These are phyloP conservation scores for Catharus bicknelli DNA, from an alignment of 2,113 vertebrate genomes.

Conservation along the genomic window DNA sequence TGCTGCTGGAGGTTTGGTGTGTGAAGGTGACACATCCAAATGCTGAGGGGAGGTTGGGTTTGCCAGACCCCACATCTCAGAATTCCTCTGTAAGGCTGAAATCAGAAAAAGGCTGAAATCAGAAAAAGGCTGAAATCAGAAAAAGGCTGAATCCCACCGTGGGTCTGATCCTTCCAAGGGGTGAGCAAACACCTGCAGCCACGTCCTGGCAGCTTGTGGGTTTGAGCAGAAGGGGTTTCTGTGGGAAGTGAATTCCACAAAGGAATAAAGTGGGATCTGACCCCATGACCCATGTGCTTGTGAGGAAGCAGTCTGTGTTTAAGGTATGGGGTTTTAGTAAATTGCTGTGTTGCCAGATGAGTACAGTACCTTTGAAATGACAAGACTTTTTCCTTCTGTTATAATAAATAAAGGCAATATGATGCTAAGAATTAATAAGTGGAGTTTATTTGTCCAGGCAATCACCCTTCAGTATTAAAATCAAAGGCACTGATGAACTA, in stretches of 20 bases:
- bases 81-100: neutral
- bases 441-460: neutral
- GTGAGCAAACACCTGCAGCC: accelerated
- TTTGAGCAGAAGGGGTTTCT: neutral
- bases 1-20: neutral
- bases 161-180: neutral
- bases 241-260: accelerated
- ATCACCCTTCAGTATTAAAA: neutral
- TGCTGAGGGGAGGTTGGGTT: accelerated
- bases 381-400: neutral
- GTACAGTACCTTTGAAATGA: neutral
- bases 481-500: neutral
- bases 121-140: no score
- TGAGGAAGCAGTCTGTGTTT: neutral
- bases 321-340: neutral
- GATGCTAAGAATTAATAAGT: neutral
- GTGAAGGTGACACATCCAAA: neutral
- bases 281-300: accelerated
- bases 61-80: accelerated
- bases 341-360: neutral
- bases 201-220: neutral
- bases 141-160: no score
- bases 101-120: neutral
- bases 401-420: neutral
- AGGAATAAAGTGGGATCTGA: neutral